Evolutionary conservation across 2,797 vertebrate genomes (phyloP), one percentile per base, ranked within the genome.

Genomic region (Sebastes minor): DNA sequence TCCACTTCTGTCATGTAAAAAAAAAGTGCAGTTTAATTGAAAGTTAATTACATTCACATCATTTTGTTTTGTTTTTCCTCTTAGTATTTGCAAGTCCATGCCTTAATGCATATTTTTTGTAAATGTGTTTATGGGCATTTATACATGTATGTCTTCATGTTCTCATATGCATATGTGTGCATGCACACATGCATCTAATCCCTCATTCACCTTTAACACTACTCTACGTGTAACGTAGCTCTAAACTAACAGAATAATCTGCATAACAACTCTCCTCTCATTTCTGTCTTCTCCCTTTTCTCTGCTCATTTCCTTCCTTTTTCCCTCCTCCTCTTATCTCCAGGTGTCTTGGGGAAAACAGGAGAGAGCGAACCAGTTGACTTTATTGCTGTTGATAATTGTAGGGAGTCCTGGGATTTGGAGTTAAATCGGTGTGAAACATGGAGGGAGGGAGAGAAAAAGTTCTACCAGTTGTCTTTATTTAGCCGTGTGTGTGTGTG

Each of bases 341-440:
- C 60, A 33, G 32, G 57, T 65, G 13, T 87, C 71, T 56, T 63
- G 56, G 74, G 74, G 46, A 57, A 61, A 74, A 42, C 55, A 53
- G 32, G 13, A 63, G 55, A 57, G 60, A 57, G 64, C 60, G 71
- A 81, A 82, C 33, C 46, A 78, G 68, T 83, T 84, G 79, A 78
- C 56, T 82, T 77, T 38, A 81, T 68, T 78, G 74, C 81, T 84
- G 76, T 59, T 67, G 67, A 71, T 83, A 78, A 76, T 84, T 71
- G 52, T 57, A 30, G 32, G 53, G 28, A 82, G 67, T 60, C 62
- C 8, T 68, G 85, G 83, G 82, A 87, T 83, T 79, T 75, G 33
- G 25, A 75, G 69, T 74, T 85, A 76, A 83, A 73, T 68, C 22
- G 28, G 49, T 71, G 77, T 52, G 69, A 77, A 82, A 67, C 25